Percentiles rank a stretch among this genome's conserved stretches.
These are phyloP conservation scores for Leptarthrus brevirostris DNA, from an alignment of 2,888 invertebrate species.

Conservation along the genomic window DNA sequence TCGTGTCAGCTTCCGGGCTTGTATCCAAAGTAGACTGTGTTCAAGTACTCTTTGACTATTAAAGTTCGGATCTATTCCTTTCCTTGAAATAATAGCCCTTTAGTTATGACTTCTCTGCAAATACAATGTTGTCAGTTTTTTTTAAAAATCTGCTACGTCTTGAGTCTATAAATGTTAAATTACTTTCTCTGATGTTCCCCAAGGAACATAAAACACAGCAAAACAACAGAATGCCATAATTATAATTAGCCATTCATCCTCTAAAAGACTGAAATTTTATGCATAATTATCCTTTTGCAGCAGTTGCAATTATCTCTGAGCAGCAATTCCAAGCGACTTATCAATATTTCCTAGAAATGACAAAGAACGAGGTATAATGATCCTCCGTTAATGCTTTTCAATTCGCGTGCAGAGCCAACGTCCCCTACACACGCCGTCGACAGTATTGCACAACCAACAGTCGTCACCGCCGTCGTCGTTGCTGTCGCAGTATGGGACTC, in stretches of 20 bases:
- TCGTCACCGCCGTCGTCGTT: neutral
- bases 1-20: no score
- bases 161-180: no score
- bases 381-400: slow-evolving; percentile 33
- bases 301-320: slow-evolving; percentile 10
- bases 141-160: no score
- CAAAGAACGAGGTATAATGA: slow-evolving; percentile 25
- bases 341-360: slow-evolving; percentile 45
- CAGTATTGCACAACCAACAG: slow-evolving; percentile 10
- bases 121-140: no score
- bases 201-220: no score
- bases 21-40: no score
- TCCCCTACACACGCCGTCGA: slow-evolving; percentile 21
- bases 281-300: slow-evolving; percentile 38
- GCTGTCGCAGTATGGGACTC: neutral
- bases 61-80: no score
- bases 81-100: no score
- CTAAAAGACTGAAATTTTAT: slow-evolving; percentile 34
- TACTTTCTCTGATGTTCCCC: no score
- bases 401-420: slow-evolving; percentile 32
- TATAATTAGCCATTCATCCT: slow-evolving; percentile 24
- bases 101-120: no score
- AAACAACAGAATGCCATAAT: neutral
- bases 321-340: slow-evolving; percentile 21
- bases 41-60: no score